phyloP scores from a whole-genome alignment of 2,888 invertebrate genomes.

The Lucinisca nassula region DNA sequence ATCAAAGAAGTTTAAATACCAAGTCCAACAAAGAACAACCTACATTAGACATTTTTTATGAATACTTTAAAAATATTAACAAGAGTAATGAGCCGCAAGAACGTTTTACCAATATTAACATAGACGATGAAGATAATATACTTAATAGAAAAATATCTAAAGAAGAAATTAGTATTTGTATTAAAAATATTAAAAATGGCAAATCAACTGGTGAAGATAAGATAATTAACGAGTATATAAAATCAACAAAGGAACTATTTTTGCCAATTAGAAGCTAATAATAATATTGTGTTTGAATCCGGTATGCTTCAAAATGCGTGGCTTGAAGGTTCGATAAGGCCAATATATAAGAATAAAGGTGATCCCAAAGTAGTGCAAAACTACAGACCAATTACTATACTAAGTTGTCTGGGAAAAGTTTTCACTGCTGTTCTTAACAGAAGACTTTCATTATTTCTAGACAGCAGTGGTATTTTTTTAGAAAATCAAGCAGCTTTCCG shows the following conservation, averaged over 20 bases:
- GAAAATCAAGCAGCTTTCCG: conserved; percentile 14
- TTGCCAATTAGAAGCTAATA: background rate
- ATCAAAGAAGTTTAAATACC: background rate
- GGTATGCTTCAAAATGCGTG: conserved; percentile 9
- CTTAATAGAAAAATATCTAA: background rate
- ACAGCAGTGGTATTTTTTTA: background rate
- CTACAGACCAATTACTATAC: conserved; percentile 18
- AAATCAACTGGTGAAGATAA: conserved; percentile 3
- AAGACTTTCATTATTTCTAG: background rate
- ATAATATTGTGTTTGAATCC: background rate
- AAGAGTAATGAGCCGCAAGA: background rate
- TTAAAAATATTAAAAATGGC: background rate
- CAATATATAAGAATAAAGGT: conserved; percentile 29
- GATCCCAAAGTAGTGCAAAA: background rate
- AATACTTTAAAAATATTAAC: conserved; percentile 13
- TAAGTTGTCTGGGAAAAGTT: conserved; percentile 20
- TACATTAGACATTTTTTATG: background rate
- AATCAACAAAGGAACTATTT: background rate
- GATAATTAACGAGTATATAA: conserved; percentile 30
- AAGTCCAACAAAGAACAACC: background rate
- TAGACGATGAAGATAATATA: background rate
- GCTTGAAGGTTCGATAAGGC: background rate
- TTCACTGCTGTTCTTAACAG: conserved; percentile 9
- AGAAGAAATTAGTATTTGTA: background rate
- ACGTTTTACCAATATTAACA: background rate